Conservation (phyloP, 2,888 invertebrate species). For the Tenthredo livida region DNA sequence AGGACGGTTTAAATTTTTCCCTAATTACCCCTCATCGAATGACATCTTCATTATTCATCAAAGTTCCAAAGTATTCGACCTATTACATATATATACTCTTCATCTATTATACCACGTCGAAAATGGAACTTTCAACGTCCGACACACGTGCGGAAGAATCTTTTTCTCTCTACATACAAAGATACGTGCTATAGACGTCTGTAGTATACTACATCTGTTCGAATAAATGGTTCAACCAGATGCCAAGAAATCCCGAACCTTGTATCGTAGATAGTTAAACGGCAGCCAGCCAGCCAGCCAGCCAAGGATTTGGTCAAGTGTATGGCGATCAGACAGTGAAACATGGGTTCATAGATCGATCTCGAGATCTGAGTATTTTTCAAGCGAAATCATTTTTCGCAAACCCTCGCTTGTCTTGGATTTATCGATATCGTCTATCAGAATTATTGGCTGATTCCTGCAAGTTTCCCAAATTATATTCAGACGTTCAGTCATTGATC, state of each 20-base stretch:
- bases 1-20: not conserved
- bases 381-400: not conserved
- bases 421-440: not conserved
- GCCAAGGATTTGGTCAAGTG: conserved; percentile 9
- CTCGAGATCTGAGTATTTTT: not conserved
- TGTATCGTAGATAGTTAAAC: not conserved
- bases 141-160: not conserved
- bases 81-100: not conserved
- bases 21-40: not conserved
- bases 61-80: not conserved
- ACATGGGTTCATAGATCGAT: not conserved
- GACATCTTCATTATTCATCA: not conserved
- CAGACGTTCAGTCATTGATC: not conserved
- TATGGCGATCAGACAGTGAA: not conserved
- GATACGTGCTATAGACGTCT: not conserved
- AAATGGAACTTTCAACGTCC: not conserved
- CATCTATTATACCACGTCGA: not conserved
- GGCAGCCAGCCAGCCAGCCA: not conserved
- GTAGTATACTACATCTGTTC: not conserved
- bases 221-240: conserved; percentile 13
- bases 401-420: not conserved
- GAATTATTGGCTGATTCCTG: not conserved
- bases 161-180: not conserved
- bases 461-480: not conserved
- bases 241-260: conserved; percentile 17